Evolutionary conservation across 1,140 invertebrate species (phyloP).

Genomic region (Zaprionus ornatus): DNA sequence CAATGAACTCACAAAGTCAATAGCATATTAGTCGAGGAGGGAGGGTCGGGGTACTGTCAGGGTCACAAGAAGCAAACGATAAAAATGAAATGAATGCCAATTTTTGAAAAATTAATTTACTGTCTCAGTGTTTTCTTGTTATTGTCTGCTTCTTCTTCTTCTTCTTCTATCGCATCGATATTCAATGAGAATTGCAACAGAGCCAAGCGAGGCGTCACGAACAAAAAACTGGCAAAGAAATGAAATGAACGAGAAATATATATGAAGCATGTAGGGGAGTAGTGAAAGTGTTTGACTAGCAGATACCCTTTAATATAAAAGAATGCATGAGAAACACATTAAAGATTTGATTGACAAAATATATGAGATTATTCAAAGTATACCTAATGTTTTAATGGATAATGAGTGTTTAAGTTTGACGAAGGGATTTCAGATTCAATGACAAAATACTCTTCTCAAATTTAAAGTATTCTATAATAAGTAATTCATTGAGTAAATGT

Average conservation of each 20-base stretch:
- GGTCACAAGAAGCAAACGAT: slow-evolving; percentile 29
- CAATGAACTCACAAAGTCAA: slow-evolving; percentile 39
- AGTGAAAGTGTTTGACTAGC: background rate
- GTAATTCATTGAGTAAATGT: too few relatives aligned
- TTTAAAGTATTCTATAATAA: too few relatives aligned
- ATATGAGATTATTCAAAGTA: too few relatives aligned
- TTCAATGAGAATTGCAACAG: slow-evolving; percentile 62
- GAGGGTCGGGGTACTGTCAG: background rate
- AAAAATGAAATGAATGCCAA: slow-evolving; percentile 64
- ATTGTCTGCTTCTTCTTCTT: background rate
- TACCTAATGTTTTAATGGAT: too few relatives aligned
- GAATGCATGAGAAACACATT: background rate
- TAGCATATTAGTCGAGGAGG: background rate
- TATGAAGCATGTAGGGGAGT: background rate
- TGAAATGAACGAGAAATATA: slow-evolving; percentile 23
- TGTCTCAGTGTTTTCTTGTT: slow-evolving; percentile 49
- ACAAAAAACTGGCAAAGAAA: slow-evolving; percentile 2
- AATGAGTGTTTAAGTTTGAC: too few relatives aligned
- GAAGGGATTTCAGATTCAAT: too few relatives aligned
- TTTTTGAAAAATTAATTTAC: slow-evolving; percentile 70
- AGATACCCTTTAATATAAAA: background rate
- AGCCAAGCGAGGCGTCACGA: slow-evolving; percentile 35
- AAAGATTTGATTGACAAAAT: background rate
- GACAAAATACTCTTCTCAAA: too few relatives aligned
- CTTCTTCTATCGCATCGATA: slow-evolving; percentile 40